Evolutionary conservation across 1,140 invertebrate genomes (phyloP), one percentile per base, ranked within the genome.

Genomic region (Berghia stephanieae): DNA sequence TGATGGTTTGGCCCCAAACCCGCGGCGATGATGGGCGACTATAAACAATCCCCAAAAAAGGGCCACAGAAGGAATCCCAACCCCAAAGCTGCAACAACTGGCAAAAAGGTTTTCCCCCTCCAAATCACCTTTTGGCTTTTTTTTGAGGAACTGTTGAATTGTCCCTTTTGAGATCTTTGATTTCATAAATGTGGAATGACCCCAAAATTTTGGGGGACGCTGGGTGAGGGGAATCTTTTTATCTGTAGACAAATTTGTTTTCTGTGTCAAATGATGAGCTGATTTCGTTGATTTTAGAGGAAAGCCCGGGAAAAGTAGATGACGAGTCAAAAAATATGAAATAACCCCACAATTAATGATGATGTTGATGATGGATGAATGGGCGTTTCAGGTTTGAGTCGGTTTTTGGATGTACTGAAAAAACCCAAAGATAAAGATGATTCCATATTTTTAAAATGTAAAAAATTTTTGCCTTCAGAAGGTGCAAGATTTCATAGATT

Each of bases 11-110:
- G 27, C 38, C 1, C 38, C 79, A 63, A 72, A 78, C 78, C 79
- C 78, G 31, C 78, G 63, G 63, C 73, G 78, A 60, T 78, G 46
- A 57, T 79, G 79, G 31, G 79, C 81, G 16, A 66, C 67, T 43
- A 82, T 79, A 13, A 78, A 78, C n/a, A n/a, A 36, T 81, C 81
- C 27, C 75, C 78, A 31, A 82, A 73, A 16, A 82, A 78, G 71
- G 81, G 78, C 40, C 81, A 57, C 5, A 77, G 68, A 13, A 78
- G 79, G 40, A 82, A 75, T 16, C 79, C 79, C 18, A 82, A 73
- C 31, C 81, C 81, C n/a, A 82, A 52, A 21, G 79, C 78, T 13
- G 77, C 73, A 3, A 82, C 78, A 21, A 79, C 69, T 13, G 79
- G 79, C 79, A 78, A 80, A 57, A 82, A 74, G 6, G 68, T 46